Evolutionary conservation across 2,888 invertebrate species (phyloP), one percentile per base, ranked within the genome.

Genomic region (Hirtodrosophila histrioides): DNA sequence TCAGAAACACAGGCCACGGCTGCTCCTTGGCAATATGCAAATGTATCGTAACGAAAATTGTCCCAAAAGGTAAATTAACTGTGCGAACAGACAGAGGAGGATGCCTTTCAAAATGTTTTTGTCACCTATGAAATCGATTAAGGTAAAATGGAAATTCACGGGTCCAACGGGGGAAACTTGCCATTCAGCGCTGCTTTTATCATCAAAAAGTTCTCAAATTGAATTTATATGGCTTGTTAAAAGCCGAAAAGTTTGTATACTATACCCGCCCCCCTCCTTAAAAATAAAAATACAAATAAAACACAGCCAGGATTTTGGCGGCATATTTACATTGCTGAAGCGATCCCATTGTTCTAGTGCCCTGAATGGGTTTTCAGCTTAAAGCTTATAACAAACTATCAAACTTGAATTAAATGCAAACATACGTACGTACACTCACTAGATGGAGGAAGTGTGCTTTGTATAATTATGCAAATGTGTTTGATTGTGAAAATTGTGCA

Each of bases 111-210:
- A 44, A 44, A 31, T 69, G 58, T 11, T 70, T 75, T 80, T 86
- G 88, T 80, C 85, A 86, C 88, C 88, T 85, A 77, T 70, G 69
- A 72, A 88, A 85, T 88, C 85, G 88, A 88, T 85, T 80, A 71
- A 27, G 24, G 48, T 10, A 27, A 27, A 27, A 70, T 62, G 56
- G 53, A 60, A 53, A 51, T 46, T 61, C 36, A 1, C 11, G 3
- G 40, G 41, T 10, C 33, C 27, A 41, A 17, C 17, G 17, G 17
- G 17, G 17, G 17, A 17, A 17, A 17, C 17, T 17, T 17, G 17
- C 17, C 33, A 8, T 9, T 8, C 4, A 6, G 23, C 6, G n/a
- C 7, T 11, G 45, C 36, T 39, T 49, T 45, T 50, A 41, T 65
- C 39, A 50, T 37, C 56, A 24, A 35, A 48, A 27, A 53, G 31